These are phyloP conservation scores for Gastrophryne carolinensis DNA, from an alignment of 2,797 vertebrate genomes.

Conservation along the genomic window DNA sequence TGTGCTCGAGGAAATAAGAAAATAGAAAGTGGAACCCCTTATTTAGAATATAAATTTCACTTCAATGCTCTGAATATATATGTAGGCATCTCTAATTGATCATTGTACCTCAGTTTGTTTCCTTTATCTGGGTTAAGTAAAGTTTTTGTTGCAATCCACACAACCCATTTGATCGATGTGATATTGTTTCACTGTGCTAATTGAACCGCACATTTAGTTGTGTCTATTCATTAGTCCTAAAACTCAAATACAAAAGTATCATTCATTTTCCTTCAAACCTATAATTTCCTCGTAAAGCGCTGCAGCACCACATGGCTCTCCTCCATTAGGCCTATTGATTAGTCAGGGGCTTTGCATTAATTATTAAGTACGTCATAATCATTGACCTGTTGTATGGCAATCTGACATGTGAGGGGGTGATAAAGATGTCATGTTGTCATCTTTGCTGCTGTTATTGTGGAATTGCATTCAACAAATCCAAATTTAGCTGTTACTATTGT, in stretches of 20 bases:
- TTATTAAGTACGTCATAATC: not conserved
- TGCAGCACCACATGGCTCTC: not conserved
- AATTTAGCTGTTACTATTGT: too few species aligned
- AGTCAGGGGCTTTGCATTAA: not conserved
- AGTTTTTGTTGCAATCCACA: too few species aligned
- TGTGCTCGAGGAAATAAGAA: too few species aligned
- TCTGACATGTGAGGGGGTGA: not conserved
- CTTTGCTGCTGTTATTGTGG: not conserved
- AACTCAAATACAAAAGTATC: not conserved
- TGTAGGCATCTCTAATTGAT: too few species aligned
- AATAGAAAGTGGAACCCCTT: too few species aligned
- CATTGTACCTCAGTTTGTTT: too few species aligned
- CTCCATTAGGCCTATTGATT: slow-evolving; percentile 24
- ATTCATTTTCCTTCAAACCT: not conserved
- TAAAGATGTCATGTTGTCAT: not conserved
- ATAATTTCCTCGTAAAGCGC: not conserved
- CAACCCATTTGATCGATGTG: too few species aligned
- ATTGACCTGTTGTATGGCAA: not conserved
- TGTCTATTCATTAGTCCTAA: not conserved
- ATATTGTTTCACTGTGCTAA: not conserved
- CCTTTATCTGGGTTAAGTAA: too few species aligned
- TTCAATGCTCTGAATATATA: too few species aligned
- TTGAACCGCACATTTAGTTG: not conserved
- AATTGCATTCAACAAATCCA: too few species aligned
- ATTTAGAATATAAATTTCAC: too few species aligned